Base-by-base conservation (phyloP, 1,140 invertebrate genomes). In the Magallana angulata region DNA sequence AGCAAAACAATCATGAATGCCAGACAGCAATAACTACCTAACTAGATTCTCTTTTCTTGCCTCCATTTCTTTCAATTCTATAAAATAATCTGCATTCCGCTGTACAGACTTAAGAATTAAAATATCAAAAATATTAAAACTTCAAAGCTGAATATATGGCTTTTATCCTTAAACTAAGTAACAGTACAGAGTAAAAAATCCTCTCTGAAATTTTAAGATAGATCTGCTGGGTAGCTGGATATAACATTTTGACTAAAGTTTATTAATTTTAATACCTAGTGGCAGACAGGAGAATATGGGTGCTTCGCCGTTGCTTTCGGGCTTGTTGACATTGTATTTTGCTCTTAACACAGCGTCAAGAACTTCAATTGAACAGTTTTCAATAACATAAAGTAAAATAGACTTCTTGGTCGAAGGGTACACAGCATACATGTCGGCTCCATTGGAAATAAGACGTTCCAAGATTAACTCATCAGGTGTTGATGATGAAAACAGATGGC, bases 221-320 rank as follows among this genome's bases (percentile, higher is more conserved):
- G 16, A 18, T 16, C 1, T n/a, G n/a, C n/a, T n/a, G n/a, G n/a
- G n/a, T n/a, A n/a, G 14, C 18, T 64, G 60, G 2, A 64, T n/a
- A n/a, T 64, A 8, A 64, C 16, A 64, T n/a, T 64, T 16, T n/a
- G 7, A 64, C 18, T 7, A 64, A n/a, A 64, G 14, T n/a, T n/a
- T 64, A 18, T 64, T 64, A 64, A 7, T n/a, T 71, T 71, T 71
- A 18, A 30, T 71, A 71, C 68, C 68, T 71, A 71, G 36, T 30
- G 68, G 68, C 7, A 71, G 36, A 71, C 18, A 71, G 24, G 68
- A 18, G 14, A 71, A 71, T 1, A 71, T 71, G 2, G 68, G 68
- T 30, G 24, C 68, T 71, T 30, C 18, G 12, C 68, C 68, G 36
- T 71, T 71, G 11, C 11, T 36, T 30, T 71, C 68, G 18, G 11